Evolutionary conservation across 2,113 vertebrate genomes (phyloP).

Genomic region (Alces alces): DNA sequence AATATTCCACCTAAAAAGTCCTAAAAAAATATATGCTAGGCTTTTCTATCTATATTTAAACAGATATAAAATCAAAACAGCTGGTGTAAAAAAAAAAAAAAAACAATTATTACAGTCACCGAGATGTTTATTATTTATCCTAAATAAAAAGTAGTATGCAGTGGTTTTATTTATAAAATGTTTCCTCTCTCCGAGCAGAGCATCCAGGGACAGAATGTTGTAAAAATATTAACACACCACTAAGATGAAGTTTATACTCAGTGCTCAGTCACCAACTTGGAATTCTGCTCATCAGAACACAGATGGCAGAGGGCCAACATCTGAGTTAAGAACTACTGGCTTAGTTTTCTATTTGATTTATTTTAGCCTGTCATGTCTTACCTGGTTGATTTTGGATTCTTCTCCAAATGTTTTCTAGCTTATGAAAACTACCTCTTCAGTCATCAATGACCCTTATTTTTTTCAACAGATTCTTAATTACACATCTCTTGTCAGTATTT

Average conservation of each 20-base stretch:
- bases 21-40: neutral
- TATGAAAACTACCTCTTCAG: neutral
- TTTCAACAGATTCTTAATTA: neutral
- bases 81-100: neutral
- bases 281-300: constrained; percentile 33
- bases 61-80: neutral
- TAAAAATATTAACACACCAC: neutral
- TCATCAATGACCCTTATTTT: neutral
- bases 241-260: constrained; percentile 27
- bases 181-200: neutral
- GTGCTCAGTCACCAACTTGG: neutral
- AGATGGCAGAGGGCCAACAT: neutral
- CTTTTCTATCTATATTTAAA: neutral
- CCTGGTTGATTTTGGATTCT: neutral
- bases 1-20: neutral
- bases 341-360: neutral
- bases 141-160: neutral
- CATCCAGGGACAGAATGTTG: neutral
- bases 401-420: neutral
- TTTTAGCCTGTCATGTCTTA: neutral
- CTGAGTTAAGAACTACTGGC: neutral
- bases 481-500: neutral
- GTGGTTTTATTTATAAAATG: constrained; percentile 18
- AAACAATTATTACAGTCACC: neutral
- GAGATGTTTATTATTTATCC: neutral